These are phyloP conservation scores for Oithona nana DNA, from an alignment of 2,888 invertebrate species.

Conservation along the genomic window DNA sequence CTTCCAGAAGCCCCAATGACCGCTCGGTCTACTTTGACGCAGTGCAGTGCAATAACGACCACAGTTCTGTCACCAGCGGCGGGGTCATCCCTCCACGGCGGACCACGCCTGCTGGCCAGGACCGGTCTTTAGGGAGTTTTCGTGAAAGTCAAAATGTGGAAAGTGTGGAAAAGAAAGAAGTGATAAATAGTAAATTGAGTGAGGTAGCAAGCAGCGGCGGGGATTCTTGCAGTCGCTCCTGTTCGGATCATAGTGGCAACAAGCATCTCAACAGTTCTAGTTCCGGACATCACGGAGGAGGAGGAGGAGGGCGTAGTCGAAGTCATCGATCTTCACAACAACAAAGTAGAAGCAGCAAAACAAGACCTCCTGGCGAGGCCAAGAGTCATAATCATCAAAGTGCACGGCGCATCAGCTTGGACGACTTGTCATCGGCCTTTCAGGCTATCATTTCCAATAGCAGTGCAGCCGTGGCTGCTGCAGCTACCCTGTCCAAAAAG, in stretches of 20 bases:
- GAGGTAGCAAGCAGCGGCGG: background rate
- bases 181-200: background rate
- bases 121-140: constrained; percentile 7
- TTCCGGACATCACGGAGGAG: background rate
- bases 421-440: constrained; percentile 15
- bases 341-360: background rate
- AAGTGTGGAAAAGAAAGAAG: constrained; percentile 7
- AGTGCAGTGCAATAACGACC: constrained; percentile 18
- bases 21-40: constrained; percentile 58
- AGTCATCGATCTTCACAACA: background rate
- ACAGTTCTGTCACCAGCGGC: background rate
- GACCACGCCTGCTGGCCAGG: background rate
- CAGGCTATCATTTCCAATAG: constrained; percentile 7
- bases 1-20: constrained; percentile 19
- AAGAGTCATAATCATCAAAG: background rate
- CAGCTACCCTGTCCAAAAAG: background rate
- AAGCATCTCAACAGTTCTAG: background rate
- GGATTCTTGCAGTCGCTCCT: background rate
- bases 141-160: constrained; percentile 11
- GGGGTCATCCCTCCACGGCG: background rate
- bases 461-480: background rate
- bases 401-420: constrained; percentile 14
- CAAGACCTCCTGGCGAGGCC: background rate
- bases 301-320: background rate
- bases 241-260: background rate